Evolutionary conservation across 2,888 invertebrate genomes (phyloP).

Genomic region (Uropetala carovei): DNA sequence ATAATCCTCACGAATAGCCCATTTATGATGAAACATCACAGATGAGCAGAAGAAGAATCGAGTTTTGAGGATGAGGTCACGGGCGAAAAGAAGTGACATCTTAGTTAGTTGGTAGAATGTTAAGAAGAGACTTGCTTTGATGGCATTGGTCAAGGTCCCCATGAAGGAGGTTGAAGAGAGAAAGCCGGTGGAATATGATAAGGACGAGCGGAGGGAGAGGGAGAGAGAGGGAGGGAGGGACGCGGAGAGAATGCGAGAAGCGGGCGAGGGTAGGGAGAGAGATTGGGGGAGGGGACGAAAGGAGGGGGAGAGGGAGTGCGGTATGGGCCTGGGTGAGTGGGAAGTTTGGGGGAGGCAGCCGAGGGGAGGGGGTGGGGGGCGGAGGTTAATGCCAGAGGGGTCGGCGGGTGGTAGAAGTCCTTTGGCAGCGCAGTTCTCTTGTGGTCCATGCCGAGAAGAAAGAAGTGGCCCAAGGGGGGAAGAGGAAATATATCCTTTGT

Average conservation of each 20-base stretch:
- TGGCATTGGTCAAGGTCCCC: not conserved
- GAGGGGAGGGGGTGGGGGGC: not conserved
- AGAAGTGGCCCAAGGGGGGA: not conserved
- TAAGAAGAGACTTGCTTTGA: not conserved
- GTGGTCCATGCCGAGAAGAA: not conserved
- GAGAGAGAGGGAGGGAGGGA: not conserved
- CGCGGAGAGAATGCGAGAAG: not conserved
- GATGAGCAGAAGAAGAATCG: not conserved
- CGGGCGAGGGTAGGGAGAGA: not conserved
- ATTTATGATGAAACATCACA: not conserved
- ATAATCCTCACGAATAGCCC: not conserved
- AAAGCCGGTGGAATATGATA: not conserved
- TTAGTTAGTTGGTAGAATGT: not conserved
- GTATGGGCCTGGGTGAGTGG: not conserved
- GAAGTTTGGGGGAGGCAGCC: not conserved
- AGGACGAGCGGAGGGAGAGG: not conserved
- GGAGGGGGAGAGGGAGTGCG: not conserved
- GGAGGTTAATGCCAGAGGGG: not conserved
- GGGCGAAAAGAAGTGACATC: slow-evolving; percentile 6
- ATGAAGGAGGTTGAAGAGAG: not conserved
- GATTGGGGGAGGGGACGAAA: not conserved
- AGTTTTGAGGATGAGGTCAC: not conserved
- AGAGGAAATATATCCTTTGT: not conserved
- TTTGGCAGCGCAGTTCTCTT: not conserved
- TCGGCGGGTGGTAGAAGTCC: not conserved